Base-by-base conservation (phyloP, 2,797 vertebrate species). In the Todus mexicanus region DNA sequence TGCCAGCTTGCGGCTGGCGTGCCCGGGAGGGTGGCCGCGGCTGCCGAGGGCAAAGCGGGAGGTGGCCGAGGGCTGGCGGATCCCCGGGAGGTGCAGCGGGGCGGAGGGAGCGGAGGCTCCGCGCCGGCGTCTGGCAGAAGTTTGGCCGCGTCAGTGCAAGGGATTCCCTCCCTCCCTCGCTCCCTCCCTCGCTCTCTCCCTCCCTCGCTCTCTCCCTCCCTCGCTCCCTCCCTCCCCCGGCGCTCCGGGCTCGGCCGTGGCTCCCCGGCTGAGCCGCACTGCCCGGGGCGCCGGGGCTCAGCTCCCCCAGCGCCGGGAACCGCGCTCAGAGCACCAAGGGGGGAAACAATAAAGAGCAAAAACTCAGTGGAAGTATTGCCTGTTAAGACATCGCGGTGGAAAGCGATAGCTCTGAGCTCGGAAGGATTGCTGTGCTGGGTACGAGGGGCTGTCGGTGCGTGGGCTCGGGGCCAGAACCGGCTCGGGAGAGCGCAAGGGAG, bases 111-210 rank as follows among this genome's bases (percentile, higher is more conserved):
- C 43, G 50, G 56, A 25, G 43, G 61, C 57, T 68, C 76, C 40
- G 77, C 59, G 72, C 61, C 51, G 83, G 56, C 35, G 35, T 51
- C 77, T 74, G 77, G 77, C 92, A 79, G 48, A 91, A 93, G 87
- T 95, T 95, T 81, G 74, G 70, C 59, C 25, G 81, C 81, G 84
- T 64, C 89, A 69, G 74, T 20, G 92, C 27, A 13, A 63, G 90
- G 93, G 82, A 96, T 95, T 93, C 48, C 48, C 66, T 51, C 18
- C 25, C 31, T 64, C 21, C 57, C 25, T 31, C 60, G n/a, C n/a
- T n/a, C n/a, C n/a, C n/a, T n/a, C n/a, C n/a, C n/a, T n/a, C n/a
- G n/a, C n/a, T n/a, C n/a, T n/a, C n/a, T n/a, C n/a, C n/a, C n/a
- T n/a, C n/a, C n/a, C n/a, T n/a, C n/a, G n/a, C n/a, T n/a, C n/a